Conservation (phyloP, 2,797 vertebrate species). For the Lithobates pipiens region DNA sequence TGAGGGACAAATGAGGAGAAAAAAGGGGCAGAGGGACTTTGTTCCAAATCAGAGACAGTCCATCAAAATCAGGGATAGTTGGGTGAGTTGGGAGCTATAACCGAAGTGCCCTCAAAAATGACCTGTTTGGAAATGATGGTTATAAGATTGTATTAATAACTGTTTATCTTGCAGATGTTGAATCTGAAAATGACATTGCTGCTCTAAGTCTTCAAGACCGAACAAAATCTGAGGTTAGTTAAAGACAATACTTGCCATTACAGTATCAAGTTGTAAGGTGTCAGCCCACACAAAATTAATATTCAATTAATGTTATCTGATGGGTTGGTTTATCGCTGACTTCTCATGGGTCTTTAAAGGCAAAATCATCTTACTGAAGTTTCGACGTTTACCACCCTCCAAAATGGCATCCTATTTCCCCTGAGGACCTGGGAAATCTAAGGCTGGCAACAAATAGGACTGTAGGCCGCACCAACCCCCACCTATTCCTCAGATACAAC, state of each 20-base stretch:
- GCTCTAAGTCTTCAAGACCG: constrained; percentile 20
- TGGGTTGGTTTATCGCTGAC: background rate
- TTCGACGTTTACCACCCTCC: too few species aligned
- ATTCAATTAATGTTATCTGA: background rate
- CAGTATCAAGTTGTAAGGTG: background rate
- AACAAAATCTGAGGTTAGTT: constrained; percentile 66
- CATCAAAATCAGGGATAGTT: too few species aligned
- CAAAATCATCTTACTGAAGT: too few species aligned
- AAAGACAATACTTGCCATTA: background rate
- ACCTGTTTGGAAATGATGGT: background rate
- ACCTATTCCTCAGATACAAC: too few species aligned
- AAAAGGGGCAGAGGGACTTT: too few species aligned
- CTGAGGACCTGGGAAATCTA: too few species aligned
- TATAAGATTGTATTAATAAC: background rate
- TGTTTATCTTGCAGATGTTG: constrained; percentile 62
- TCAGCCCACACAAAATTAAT: background rate
- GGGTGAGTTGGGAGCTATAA: too few species aligned
- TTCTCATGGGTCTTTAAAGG: background rate
- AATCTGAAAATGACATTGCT: constrained; percentile 37
- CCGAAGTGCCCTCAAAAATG: background rate
- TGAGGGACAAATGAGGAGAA: too few species aligned
- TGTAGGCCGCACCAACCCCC: too few species aligned
- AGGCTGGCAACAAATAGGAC: too few species aligned
- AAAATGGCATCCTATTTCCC: too few species aligned
- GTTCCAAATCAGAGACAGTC: too few species aligned